Conservation (phyloP, 2,888 invertebrate species). For the Acronicta alni region DNA sequence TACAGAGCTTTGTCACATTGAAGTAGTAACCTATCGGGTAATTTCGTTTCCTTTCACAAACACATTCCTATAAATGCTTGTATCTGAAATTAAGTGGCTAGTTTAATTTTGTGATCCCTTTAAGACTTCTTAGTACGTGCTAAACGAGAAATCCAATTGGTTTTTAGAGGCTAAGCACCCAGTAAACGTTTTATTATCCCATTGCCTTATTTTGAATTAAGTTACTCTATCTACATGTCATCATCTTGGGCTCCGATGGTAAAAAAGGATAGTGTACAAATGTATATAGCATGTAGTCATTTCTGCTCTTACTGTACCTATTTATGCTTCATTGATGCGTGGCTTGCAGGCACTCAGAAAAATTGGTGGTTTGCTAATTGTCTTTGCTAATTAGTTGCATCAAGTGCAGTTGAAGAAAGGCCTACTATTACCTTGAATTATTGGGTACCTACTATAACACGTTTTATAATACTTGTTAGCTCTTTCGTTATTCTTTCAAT, state of each 20-base stretch:
- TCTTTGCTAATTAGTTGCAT: background rate
- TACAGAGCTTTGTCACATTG: conserved; percentile 17
- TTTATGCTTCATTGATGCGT: background rate
- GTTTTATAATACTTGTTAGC: background rate
- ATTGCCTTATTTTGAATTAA: conserved; percentile 53
- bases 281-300: background rate
- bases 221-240: conserved; percentile 42
- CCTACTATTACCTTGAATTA: background rate
- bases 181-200: conserved; percentile 53
- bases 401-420: no score
- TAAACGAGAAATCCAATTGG: conserved; percentile 75
- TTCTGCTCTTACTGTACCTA: no score
- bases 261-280: conserved; percentile 7
- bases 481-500: conserved; percentile 3
- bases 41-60: conserved; percentile 22
- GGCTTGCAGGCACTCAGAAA: background rate
- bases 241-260: conserved; percentile 35
- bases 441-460: background rate
- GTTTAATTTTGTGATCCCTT: conserved; percentile 62
- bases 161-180: conserved; percentile 71
- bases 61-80: conserved; percentile 47
- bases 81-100: conserved; percentile 58
- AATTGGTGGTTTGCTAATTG: background rate
- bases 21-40: conserved; percentile 1
- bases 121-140: conserved; percentile 66